Evolutionary conservation across 2,888 invertebrate genomes (phyloP).

Genomic region (Balanococcus diminutus): DNA sequence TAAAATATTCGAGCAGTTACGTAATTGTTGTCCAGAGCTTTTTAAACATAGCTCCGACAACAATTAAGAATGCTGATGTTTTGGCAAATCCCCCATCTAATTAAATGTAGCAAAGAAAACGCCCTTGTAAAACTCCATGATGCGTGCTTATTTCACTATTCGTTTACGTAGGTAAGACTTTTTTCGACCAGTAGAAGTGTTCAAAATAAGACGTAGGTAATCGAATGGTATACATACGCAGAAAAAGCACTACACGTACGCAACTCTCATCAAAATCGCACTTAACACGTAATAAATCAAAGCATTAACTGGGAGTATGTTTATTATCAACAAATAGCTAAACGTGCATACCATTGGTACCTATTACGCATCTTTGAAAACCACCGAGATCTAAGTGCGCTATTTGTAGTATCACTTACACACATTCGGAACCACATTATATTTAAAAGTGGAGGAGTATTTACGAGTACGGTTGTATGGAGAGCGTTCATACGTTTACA

Average conservation of each 20-base stretch:
- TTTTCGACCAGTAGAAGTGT: background rate
- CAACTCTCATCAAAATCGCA: background rate
- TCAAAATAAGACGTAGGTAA: background rate
- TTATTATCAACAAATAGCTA: background rate
- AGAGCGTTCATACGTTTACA: background rate
- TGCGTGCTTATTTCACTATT: background rate
- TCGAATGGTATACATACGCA: background rate
- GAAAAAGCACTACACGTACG: background rate
- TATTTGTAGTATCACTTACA: conserved; percentile 12
- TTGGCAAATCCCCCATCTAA: conserved; percentile 30
- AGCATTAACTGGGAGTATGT: background rate
- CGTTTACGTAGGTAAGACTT: background rate
- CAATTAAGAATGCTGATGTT: background rate
- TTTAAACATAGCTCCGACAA: background rate
- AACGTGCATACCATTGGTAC: too few relatives aligned
- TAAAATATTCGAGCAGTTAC: background rate
- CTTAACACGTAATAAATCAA: background rate
- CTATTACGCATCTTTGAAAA: background rate
- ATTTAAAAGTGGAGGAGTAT: background rate
- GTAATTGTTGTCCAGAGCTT: background rate
- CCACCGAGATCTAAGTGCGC: background rate
- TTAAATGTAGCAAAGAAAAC: conserved; percentile 32
- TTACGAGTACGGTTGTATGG: background rate
- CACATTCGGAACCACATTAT: background rate
- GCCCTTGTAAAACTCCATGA: conserved; percentile 20